Conservation (phyloP, 2,797 vertebrate species). For the Chaunax sp. region DNA sequence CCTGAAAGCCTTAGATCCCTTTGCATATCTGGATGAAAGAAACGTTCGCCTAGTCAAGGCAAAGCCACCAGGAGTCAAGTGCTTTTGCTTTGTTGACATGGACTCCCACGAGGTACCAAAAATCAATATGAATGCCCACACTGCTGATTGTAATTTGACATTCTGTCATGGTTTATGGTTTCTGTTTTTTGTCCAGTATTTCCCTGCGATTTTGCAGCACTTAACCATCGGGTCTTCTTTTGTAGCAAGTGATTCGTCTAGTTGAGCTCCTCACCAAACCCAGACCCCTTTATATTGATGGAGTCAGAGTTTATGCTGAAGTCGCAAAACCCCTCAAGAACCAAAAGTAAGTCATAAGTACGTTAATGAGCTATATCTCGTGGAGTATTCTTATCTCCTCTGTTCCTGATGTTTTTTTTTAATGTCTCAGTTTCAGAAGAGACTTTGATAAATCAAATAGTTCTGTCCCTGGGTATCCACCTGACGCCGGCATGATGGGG, state of each 20-base stretch:
- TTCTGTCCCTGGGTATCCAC: slow-evolving; percentile 79
- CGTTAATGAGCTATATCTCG: not conserved
- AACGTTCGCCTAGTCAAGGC: slow-evolving; percentile 95
- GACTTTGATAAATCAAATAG: slow-evolving; percentile 78
- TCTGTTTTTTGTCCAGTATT: not conserved
- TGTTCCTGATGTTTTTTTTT: slow-evolving; percentile 12
- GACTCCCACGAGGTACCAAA: slow-evolving; percentile 92
- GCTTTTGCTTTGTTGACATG: slow-evolving; percentile 98
- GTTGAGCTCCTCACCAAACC: slow-evolving; percentile 92
- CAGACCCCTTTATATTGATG: slow-evolving; percentile 91
- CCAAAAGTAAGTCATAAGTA: slow-evolving; percentile 77
- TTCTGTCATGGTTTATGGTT: not conserved
- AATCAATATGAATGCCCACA: not conserved
- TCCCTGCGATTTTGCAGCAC: not conserved
- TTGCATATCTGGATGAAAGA: slow-evolving; percentile 91
- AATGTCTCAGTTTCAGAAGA: slow-evolving; percentile 78
- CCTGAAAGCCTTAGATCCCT: slow-evolving; percentile 91
- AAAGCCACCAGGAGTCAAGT: slow-evolving; percentile 90
- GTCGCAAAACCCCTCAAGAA: slow-evolving; percentile 89
- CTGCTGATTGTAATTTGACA: not conserved
- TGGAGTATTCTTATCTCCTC: not conserved
- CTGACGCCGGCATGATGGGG: slow-evolving; percentile 68
- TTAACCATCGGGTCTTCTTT: slow-evolving; percentile 33
- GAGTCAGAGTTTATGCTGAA: slow-evolving; percentile 92
- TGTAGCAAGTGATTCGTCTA: slow-evolving; percentile 93